Percentiles rank a stretch among this genome's conserved stretches.
Evolutionary conservation across 2,797 vertebrate genomes (phyloP).

Genomic region (Oreochromis grahami): DNA sequence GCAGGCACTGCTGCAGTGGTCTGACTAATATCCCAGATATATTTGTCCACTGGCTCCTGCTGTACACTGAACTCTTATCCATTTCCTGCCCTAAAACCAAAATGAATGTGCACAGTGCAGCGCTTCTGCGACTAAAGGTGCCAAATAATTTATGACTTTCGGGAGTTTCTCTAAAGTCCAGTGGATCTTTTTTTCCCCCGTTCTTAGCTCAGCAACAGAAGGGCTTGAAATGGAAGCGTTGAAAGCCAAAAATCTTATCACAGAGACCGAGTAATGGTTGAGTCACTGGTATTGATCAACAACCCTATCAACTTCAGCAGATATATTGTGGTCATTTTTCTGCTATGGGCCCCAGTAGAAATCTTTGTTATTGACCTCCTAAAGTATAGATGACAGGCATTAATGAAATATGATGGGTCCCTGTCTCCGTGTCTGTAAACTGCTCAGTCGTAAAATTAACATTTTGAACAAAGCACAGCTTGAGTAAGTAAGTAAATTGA

Average conservation of each 20-base stretch:
- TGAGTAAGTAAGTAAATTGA: not conserved
- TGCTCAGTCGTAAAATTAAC: slow-evolving; percentile 52
- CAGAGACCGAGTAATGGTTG: not conserved
- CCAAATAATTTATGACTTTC: slow-evolving; percentile 49
- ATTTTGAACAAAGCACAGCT: slow-evolving; percentile 20
- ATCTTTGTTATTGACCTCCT: slow-evolving; percentile 44
- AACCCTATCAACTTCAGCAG: slow-evolving; percentile 20
- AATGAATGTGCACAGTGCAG: not conserved
- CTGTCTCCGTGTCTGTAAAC: slow-evolving; percentile 33
- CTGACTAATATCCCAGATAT: not conserved
- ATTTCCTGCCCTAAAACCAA: not conserved
- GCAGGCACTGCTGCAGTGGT: not conserved
- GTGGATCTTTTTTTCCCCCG: not conserved
- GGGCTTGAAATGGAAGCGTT: not conserved
- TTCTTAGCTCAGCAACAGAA: not conserved
- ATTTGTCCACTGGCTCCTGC: not conserved
- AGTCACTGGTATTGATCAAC: slow-evolving; percentile 52
- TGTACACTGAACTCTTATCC: not conserved
- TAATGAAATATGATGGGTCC: slow-evolving; percentile 46
- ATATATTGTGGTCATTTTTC: slow-evolving; percentile 53
- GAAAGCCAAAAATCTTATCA: slow-evolving; percentile 30
- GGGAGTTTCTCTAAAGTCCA: slow-evolving; percentile 41
- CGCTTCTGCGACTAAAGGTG: slow-evolving; percentile 23
- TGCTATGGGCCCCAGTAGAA: slow-evolving; percentile 22
- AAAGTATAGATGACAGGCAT: slow-evolving; percentile 27